Percentiles rank a stretch among this genome's conserved stretches.
Conservation (phyloP, 2,113 vertebrate species). For the Cariama cristata region DNA sequence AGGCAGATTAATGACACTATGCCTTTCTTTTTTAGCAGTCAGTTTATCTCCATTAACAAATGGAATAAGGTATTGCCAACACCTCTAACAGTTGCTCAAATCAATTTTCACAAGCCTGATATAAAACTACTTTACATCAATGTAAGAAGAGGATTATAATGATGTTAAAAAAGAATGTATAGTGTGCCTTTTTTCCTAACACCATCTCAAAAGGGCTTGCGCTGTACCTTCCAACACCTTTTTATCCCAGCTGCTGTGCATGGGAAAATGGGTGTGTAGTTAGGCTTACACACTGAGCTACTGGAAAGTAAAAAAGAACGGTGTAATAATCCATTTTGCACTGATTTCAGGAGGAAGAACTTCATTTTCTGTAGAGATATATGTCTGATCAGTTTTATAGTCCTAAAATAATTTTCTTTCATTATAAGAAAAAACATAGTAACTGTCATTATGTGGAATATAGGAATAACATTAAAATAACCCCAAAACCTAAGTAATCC, state of each 20-base stretch:
- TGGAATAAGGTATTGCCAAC: not conserved
- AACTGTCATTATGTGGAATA: not conserved
- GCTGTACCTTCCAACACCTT: not conserved
- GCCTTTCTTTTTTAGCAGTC: not conserved
- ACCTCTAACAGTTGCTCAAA: not conserved
- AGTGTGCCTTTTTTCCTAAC: not conserved
- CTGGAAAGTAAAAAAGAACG: not conserved
- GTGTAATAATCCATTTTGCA: not conserved
- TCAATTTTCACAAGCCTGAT: not conserved
- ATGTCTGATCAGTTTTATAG: not conserved
- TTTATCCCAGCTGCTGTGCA: not conserved
- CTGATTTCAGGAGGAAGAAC: not conserved
- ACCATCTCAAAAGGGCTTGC: not conserved
- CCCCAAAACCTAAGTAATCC: not conserved
- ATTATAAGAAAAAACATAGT: not conserved
- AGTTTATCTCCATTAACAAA: not conserved
- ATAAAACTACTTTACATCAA: not conserved
- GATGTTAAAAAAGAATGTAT: not conserved
- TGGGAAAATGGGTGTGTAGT: rapidly evolving
- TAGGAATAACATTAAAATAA: not conserved
- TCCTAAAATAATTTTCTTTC: not conserved
- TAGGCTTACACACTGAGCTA: not conserved
- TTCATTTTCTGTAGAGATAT: not conserved
- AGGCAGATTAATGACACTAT: not conserved
- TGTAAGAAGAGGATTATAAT: not conserved